A percentile compares a stretch with the other conserved stretches of the same genome.
Evolutionary conservation across 2,113 vertebrate species (phyloP).

Genomic region (Entomyzon cyanotis): DNA sequence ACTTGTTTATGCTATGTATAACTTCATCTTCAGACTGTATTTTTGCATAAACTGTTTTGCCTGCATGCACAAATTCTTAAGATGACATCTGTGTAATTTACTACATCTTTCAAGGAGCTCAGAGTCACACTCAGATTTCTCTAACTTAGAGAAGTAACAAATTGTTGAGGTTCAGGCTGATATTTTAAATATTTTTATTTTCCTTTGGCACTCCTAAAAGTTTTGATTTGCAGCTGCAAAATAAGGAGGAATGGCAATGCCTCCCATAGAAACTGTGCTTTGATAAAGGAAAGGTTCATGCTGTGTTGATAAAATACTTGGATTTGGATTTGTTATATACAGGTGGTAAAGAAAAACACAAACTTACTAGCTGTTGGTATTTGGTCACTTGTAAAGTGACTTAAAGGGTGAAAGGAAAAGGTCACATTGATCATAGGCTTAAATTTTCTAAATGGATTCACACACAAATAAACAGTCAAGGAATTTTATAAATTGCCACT

Average conservation of each 20-base stretch:
- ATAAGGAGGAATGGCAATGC: background rate
- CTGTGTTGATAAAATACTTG: background rate
- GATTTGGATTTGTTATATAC: background rate
- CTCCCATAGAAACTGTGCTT: background rate
- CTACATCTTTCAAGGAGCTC: background rate
- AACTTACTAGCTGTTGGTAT: background rate
- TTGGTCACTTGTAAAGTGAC: background rate
- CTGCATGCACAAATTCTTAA: background rate
- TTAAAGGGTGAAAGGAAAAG: background rate
- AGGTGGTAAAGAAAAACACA: background rate
- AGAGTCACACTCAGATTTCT: background rate
- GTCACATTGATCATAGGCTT: background rate
- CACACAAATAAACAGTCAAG: background rate
- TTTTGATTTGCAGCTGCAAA: background rate
- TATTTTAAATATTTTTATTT: background rate
- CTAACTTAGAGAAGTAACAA: background rate
- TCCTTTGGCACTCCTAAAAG: background rate
- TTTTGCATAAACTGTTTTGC: background rate
- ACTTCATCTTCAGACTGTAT: background rate
- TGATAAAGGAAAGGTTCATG: background rate
- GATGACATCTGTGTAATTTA: background rate
- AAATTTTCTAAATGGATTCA: background rate
- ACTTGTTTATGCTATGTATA: background rate
- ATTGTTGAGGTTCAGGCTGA: background rate
- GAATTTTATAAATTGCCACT: background rate